Base-by-base conservation (phyloP, 1,140 invertebrate species). In the Metaphire vulgaris region DNA sequence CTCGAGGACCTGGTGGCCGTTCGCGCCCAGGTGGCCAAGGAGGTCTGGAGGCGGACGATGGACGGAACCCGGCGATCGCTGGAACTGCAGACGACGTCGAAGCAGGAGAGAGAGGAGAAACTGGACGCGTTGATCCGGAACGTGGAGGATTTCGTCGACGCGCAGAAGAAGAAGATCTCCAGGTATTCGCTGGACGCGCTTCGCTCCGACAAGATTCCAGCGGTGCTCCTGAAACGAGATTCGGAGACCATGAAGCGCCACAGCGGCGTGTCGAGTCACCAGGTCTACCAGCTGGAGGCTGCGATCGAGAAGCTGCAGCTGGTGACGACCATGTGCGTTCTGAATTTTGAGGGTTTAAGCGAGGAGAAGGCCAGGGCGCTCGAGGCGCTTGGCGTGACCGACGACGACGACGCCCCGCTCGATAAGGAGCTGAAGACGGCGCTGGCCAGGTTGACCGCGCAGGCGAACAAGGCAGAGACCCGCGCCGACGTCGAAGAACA, bases 1-100 rank as follows among this genome's bases (percentile, higher is more conserved):
- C n/a, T 73, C 6, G 72, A 73, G 34, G 33, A 73, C 12, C 72
- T 73, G 32, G 6, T 73, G 16, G 72, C 72, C 2, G 34, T 41
- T 26, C 32, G 72, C n/a, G 34, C 32, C 28, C 72, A 73, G 28
- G 32, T 31, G 31, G 34, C 72, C 14, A 73, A 73, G 41, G 34
- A 73, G 15, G 34, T 73, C 41, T 73, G 72, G 72, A 73, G 32
- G 1, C 33, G 41, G 41, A 73, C 33, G 15, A 28, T 73, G 32
- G 72, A 73, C 2, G 26, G 28, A 30, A 34, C 72, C 16, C 33
- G 30, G 34, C 30, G 56, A 41, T 31, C 72, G 28, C 34, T 73
- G 30, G 34, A 34, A 26, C 26, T 34, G 33, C 72, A 73, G 34
- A 34, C 41, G 1, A 34, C 33, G 1, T 21, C 41, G 16, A 29